A percentile compares a stretch with the other conserved stretches of the same genome.
phyloP scores from a whole-genome alignment of 2,888 invertebrate genomes.

The Trachelus stipa region DNA sequence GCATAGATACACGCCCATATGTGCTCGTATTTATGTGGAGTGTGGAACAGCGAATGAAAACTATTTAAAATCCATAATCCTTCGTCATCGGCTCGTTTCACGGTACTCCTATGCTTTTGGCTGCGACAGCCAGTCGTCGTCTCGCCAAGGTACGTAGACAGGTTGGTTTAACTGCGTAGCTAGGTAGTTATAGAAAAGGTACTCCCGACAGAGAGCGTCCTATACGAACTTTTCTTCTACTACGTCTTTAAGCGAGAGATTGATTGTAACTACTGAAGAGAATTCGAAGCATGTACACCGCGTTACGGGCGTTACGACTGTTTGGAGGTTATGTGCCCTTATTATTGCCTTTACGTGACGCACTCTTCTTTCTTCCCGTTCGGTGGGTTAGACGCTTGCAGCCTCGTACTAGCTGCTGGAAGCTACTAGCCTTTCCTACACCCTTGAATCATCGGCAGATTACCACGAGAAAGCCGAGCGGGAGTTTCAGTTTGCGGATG shows the following conservation, averaged over 20 bases:
- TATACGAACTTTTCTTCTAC: background rate
- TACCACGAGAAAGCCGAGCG: conserved; percentile 35
- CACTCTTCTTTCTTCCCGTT: conserved; percentile 4
- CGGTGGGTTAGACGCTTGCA: background rate
- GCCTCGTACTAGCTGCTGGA: background rate
- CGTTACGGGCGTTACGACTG: conserved; percentile 28
- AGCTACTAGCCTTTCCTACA: conserved; percentile 1
- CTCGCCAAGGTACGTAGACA: background rate
- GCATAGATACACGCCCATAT: background rate
- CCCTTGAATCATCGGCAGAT: conserved; percentile 43
- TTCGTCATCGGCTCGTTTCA: background rate
- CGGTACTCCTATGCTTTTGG: background rate
- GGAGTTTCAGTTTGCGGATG: conserved; percentile 57
- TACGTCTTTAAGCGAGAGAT: conserved; percentile 20
- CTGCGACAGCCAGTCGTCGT: background rate
- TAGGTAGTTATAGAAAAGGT: background rate
- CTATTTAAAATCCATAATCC: background rate
- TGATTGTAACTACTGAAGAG: conserved; percentile 28
- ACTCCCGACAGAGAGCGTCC: background rate
- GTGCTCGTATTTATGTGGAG: background rate
- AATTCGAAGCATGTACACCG: conserved; percentile 36
- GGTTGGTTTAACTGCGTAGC: background rate
- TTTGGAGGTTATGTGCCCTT: conserved; percentile 29
- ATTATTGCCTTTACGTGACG: conserved; percentile 47
- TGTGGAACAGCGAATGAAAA: background rate